Conservation (phyloP, 2,888 invertebrate species). For the Trissoscelio sp. region DNA sequence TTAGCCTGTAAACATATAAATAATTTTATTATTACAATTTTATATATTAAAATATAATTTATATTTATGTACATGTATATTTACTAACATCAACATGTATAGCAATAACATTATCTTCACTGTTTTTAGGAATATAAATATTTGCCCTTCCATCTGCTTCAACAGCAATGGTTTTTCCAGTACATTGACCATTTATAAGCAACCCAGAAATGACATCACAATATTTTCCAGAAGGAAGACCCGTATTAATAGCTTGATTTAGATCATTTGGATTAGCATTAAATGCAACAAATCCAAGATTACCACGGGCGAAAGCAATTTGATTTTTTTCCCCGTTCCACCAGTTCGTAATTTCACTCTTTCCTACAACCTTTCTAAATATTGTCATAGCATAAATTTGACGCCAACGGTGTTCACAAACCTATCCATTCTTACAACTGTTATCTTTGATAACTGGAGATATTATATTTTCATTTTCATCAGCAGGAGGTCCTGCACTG, state of each 20-base stretch:
- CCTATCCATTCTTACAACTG: slow-evolving; percentile 81
- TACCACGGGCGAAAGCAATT: slow-evolving; percentile 79
- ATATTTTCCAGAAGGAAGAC: slow-evolving; percentile 90
- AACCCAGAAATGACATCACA: slow-evolving; percentile 93
- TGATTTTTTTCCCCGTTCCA: slow-evolving; percentile 84
- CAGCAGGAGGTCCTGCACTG: slow-evolving; percentile 81
- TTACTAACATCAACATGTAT: slow-evolving; percentile 85
- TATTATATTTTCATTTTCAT: slow-evolving; percentile 79
- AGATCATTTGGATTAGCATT: slow-evolving; percentile 87
- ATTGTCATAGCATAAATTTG: slow-evolving; percentile 81
- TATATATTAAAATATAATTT: too few species aligned
- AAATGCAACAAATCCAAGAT: slow-evolving; percentile 88
- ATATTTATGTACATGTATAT: too few species aligned
- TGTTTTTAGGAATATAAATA: slow-evolving; percentile 85
- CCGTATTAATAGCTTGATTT: slow-evolving; percentile 86
- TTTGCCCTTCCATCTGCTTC: slow-evolving; percentile 85
- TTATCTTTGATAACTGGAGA: slow-evolving; percentile 79
- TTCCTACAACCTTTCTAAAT: slow-evolving; percentile 80
- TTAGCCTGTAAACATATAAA: too few species aligned
- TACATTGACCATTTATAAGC: slow-evolving; percentile 85
- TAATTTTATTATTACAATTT: too few species aligned
- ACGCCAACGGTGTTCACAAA: slow-evolving; percentile 82
- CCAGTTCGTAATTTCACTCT: slow-evolving; percentile 78
- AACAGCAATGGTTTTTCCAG: slow-evolving; percentile 87
- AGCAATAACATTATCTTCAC: slow-evolving; percentile 89